A percentile compares a stretch with the other conserved stretches of the same genome.
phyloP scores from a whole-genome alignment of 1,140 invertebrate species.

The Leptonema lineaticorne region DNA sequence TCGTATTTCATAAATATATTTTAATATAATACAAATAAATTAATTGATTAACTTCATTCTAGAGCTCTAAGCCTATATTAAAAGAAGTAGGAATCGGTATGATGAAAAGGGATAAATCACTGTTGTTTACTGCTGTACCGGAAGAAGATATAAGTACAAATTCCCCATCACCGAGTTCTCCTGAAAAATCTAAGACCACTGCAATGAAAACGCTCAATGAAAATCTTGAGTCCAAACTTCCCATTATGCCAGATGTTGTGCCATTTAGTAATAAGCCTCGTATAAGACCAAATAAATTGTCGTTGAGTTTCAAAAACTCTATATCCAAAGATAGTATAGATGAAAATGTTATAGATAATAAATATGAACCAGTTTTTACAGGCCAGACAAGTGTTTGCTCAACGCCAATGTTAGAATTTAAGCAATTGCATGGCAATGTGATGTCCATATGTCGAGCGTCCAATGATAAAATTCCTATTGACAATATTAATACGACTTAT shows the following conservation, averaged over 20 bases:
- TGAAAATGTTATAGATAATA: conserved; percentile 47
- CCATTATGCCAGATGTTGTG: conserved; percentile 53
- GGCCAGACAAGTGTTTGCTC: conserved; percentile 71
- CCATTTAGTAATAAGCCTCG: conserved; percentile 55
- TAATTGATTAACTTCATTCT: background rate
- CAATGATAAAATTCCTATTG: conserved; percentile 49
- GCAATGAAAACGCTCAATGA: conserved; percentile 46
- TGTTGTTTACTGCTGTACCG: conserved; percentile 75
- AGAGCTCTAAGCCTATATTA: conserved; percentile 33
- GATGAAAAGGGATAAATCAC: conserved; percentile 74
- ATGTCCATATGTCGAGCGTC: conserved; percentile 68
- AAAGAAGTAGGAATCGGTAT: conserved; percentile 47
- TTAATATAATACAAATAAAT: background rate
- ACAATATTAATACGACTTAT: conserved; percentile 33
- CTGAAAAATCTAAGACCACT: conserved; percentile 41
- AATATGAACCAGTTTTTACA: conserved; percentile 55
- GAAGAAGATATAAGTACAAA: conserved; percentile 65
- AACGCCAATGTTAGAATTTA: conserved; percentile 72
- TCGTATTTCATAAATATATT: background rate
- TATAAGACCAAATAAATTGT: conserved; percentile 58
- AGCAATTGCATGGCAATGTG: conserved; percentile 68
- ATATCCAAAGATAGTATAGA: conserved; percentile 58
- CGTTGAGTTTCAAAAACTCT: conserved; percentile 57
- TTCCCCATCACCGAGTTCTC: conserved; percentile 45
- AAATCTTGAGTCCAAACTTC: conserved; percentile 44